phyloP scores from a whole-genome alignment of 1,140 invertebrate species.

The Papilio aristodemus region DNA sequence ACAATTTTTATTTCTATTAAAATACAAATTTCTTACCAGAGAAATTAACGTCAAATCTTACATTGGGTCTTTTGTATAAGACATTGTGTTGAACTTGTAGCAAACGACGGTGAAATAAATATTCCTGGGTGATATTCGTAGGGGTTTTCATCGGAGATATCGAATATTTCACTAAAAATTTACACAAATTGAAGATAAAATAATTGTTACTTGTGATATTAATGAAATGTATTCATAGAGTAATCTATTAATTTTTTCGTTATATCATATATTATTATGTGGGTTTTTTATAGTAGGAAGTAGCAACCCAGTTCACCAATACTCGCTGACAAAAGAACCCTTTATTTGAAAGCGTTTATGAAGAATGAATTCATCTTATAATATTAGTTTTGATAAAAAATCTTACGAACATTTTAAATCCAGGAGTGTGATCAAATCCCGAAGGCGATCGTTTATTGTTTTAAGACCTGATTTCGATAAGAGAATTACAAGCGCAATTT shows the following conservation, averaged over 20 bases:
- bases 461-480: background rate
- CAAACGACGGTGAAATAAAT: background rate
- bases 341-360: too few species aligned
- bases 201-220: too few species aligned
- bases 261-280: too few species aligned
- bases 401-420: background rate
- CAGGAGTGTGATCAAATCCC: background rate
- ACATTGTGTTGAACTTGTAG: background rate
- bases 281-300: too few species aligned
- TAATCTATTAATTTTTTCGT: too few species aligned
- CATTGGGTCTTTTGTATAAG: background rate
- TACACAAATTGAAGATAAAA: background rate
- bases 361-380: background rate
- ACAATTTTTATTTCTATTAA: background rate
- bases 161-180: background rate
- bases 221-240: too few species aligned
- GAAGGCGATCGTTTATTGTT: constrained; percentile 6
- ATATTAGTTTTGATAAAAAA: background rate
- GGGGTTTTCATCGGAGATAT: background rate
- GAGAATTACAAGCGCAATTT: background rate
- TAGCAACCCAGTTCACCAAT: too few species aligned
- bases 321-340: too few species aligned
- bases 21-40: background rate
- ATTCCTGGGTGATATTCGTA: background rate
- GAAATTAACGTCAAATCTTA: background rate